Percentiles rank a stretch among this genome's conserved stretches.
Conservation (phyloP, 1,140 invertebrate species). For the Drosophila virilis region DNA sequence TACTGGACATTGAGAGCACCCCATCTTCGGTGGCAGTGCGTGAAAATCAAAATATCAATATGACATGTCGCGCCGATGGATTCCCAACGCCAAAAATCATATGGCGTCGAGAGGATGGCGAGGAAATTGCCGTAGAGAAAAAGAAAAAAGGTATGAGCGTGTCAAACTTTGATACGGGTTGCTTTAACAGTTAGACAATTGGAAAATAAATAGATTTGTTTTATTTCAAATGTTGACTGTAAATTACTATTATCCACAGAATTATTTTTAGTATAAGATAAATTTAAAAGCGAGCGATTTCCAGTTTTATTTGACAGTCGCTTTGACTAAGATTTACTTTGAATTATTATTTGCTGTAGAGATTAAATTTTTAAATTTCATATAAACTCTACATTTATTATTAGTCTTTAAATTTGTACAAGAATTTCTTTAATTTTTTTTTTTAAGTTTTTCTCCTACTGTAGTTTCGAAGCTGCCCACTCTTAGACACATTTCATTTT, state of each 20-base stretch:
- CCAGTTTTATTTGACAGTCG: too few relatives aligned
- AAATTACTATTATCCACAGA: too few relatives aligned
- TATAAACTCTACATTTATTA: too few relatives aligned
- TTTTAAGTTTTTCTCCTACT: too few relatives aligned
- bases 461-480: constrained; percentile 22
- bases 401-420: background rate
- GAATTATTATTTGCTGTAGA: too few relatives aligned
- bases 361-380: too few relatives aligned
- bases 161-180: background rate
- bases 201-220: background rate
- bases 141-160: constrained; percentile 90
- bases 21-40: constrained; percentile 94
- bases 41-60: constrained; percentile 95
- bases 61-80: constrained; percentile 94
- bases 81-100: constrained; percentile 94
- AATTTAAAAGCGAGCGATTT: background rate
- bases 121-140: constrained; percentile 91
- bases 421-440: too few relatives aligned
- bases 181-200: constrained; percentile 2
- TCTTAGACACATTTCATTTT: background rate
- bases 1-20: constrained; percentile 93
- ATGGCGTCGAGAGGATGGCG: constrained; percentile 95
- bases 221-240: background rate
- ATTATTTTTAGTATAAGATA: too few relatives aligned
- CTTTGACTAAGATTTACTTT: too few relatives aligned